Conservation (phyloP, 2,113 vertebrate genomes). For the Cryptotis parvus region DNA sequence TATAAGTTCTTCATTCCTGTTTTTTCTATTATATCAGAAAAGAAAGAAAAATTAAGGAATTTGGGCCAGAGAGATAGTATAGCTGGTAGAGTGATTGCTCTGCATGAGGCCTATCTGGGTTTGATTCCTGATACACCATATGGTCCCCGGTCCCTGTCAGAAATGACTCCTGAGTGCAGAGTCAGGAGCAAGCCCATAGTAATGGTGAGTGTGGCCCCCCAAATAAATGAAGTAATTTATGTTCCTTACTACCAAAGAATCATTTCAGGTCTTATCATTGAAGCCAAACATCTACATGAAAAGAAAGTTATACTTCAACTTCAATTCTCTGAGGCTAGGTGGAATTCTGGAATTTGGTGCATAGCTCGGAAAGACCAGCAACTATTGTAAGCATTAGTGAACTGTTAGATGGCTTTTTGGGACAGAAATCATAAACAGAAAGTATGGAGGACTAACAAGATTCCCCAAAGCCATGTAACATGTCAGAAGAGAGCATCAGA, state of each 20-base stretch:
- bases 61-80: no score
- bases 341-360: conserved; percentile 75
- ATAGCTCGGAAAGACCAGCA: conserved; percentile 75
- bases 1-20: conserved; percentile 87
- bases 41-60: no score
- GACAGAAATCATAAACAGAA: conserved; percentile 64
- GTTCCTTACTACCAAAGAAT: conserved; percentile 91
- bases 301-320: conserved; percentile 69
- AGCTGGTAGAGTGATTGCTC: no score
- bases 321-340: conserved; percentile 68
- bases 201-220: no score
- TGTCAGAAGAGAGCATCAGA: conserved; percentile 90
- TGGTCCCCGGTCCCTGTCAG: no score
- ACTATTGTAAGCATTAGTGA: conserved; percentile 64
- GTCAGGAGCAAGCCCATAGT: no score
- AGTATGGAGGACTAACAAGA: conserved; percentile 82
- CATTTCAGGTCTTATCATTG: conserved; percentile 89
- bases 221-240: conserved; percentile 86
- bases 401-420: conserved; percentile 80
- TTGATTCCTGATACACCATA: neutral
- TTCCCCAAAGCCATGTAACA: conserved; percentile 89
- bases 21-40: conserved; percentile 82
- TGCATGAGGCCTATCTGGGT: no score
- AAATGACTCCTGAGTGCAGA: no score
- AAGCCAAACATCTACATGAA: conserved; percentile 77